Evolutionary conservation across 2,113 vertebrate genomes (phyloP).

Genomic region (Nothobranchius kuhntae): DNA sequence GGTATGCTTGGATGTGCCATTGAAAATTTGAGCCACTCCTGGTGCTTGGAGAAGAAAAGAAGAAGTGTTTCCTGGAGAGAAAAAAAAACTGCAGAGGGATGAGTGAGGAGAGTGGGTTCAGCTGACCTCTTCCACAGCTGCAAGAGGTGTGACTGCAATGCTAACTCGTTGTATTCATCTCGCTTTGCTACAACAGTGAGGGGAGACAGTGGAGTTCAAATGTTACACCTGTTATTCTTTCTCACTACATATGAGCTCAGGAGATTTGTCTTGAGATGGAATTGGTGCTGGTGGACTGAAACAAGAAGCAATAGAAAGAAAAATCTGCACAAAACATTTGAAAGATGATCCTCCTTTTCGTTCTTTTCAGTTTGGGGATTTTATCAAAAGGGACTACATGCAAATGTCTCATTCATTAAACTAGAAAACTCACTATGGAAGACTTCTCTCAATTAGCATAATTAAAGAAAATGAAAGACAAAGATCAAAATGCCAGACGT

Average conservation of each 20-base stretch:
- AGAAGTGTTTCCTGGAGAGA: constrained; percentile 38
- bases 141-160: constrained; percentile 71
- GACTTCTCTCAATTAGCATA: constrained; percentile 28
- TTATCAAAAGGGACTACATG: constrained; percentile 26
- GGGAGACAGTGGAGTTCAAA: constrained; percentile 29
- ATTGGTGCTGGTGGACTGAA: constrained; percentile 14
- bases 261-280: constrained; percentile 30
- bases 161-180: constrained; percentile 62
- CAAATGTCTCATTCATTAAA: constrained; percentile 26
- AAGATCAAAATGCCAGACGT: constrained; percentile 54
- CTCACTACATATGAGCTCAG: background rate
- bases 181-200: constrained; percentile 35
- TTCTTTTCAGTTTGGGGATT: constrained; percentile 11
- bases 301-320: constrained; percentile 7
- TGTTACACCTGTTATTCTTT: constrained; percentile 12
- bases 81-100: constrained; percentile 28
- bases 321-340: constrained; percentile 25
- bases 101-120: constrained; percentile 39
- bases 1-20: constrained; percentile 10
- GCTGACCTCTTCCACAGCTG: constrained; percentile 67
- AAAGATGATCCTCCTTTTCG: constrained; percentile 14
- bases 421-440: constrained; percentile 20
- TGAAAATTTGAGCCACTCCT: constrained; percentile 4
- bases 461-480: constrained; percentile 37
- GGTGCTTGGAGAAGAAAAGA: constrained; percentile 44